Conservation (phyloP, 2,888 invertebrate genomes). For the Sthenelais limicola region DNA sequence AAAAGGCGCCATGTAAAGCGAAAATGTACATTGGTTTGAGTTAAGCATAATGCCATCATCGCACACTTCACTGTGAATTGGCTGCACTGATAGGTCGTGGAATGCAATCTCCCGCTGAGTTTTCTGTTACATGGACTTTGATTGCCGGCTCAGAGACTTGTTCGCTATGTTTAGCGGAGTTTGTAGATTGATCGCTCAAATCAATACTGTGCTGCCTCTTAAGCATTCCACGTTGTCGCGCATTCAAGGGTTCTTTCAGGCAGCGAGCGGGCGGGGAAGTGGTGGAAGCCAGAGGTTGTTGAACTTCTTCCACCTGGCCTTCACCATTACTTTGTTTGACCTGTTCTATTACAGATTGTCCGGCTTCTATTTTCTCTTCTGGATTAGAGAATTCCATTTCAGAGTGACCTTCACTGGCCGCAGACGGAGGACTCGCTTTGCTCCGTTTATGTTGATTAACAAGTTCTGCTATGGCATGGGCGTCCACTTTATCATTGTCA, state of each 20-base stretch:
- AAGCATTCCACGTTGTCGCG: neutral
- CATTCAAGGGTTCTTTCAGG: neutral
- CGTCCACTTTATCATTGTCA: constrained; percentile 2
- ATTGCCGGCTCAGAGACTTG: neutral
- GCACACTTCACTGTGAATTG: no score
- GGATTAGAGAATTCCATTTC: no score
- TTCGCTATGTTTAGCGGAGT: neutral
- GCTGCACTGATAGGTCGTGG: no score
- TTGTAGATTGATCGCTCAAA: constrained; percentile 10
- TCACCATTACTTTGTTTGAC: no score
- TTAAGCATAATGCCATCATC: no score
- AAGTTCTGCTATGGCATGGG: constrained; percentile 7
- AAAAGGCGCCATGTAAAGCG: no score
- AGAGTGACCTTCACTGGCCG: no score
- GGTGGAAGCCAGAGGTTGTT: no score
- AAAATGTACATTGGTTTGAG: no score
- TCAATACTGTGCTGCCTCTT: constrained; percentile 28
- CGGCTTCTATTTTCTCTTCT: no score
- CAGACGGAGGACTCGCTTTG: neutral
- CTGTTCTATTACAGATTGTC: no score
- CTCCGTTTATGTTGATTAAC: constrained; percentile 12
- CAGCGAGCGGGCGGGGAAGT: neutral
- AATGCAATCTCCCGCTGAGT: constrained; percentile 11
- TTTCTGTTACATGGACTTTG: constrained; percentile 19
- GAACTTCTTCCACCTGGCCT: no score